Evolutionary conservation across 2,113 vertebrate genomes (phyloP).

Genomic region (Epinephelus moara): DNA sequence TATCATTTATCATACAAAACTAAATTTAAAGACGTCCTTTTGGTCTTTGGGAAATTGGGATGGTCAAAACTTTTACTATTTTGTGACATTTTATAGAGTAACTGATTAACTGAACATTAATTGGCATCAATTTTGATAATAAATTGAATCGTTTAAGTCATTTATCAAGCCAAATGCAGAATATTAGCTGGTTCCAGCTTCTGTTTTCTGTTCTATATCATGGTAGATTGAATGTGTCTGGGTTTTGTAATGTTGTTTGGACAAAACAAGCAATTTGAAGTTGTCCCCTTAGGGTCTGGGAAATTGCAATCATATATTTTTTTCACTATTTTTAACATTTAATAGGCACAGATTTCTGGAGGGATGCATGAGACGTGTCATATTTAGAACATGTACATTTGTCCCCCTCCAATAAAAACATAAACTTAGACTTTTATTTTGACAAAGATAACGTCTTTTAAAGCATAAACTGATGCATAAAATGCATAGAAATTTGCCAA

Average conservation of each 20-base stretch:
- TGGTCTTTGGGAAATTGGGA: too few relatives aligned
- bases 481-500: too few relatives aligned
- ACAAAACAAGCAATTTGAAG: background rate
- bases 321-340: background rate
- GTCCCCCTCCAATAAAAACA: too few relatives aligned
- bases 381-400: too few relatives aligned
- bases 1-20: background rate
- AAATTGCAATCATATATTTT: background rate
- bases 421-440: too few relatives aligned
- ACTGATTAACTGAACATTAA: background rate
- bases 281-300: too few relatives aligned
- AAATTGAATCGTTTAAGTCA: background rate
- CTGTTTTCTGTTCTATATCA: background rate
- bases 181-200: background rate
- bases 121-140: too few relatives aligned
- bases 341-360: background rate
- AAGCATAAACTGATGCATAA: too few relatives aligned
- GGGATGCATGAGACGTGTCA: too few relatives aligned
- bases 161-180: too few relatives aligned
- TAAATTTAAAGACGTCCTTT: too few relatives aligned
- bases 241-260: background rate
- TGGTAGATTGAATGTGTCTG: background rate
- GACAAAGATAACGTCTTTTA: too few relatives aligned
- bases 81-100: background rate
- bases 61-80: background rate